Base-by-base conservation (phyloP, 2,888 invertebrate species). In the Trissonchulus sp. region DNA sequence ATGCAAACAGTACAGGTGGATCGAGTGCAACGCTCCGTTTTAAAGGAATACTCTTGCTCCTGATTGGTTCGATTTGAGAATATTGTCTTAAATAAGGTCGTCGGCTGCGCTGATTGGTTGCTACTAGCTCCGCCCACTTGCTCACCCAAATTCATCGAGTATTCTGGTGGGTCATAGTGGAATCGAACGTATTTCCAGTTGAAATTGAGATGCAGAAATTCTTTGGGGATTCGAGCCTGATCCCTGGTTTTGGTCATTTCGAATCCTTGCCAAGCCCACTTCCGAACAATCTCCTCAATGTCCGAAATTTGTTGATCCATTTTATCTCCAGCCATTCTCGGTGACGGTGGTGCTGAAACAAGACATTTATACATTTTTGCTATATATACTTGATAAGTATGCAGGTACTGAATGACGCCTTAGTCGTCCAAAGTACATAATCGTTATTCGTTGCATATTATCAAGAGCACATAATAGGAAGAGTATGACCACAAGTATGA, bases 141-240 rank as follows among this genome's bases (percentile, higher is more conserved):
- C 23, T 80, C 79, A 28, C 30, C 3, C 15, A n/a, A 28, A 15
- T 63, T 15, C 8, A 73, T 74, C 31, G 34, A 68, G 28, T 85
- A 85, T 1, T 77, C 78, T 2, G 82, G 84, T 72, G 81, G 81
- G 34, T 81, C 81, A 15, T 83, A 83, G 31, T 80, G 80, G 80
- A 86, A 84, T 63, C 81, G 81, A 30, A 85, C 83, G 48, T 83
- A 79, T 28, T 83, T 81, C 86, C 86, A 86, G 80, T 85, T 85
- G 75, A 86, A 82, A 71, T 83, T 82, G 78, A 84, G 78, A 76
- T 80, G 80, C 23, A 86, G 79, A 38, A 81, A 80, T 18, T 83
- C 82, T 65, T 83, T 82, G 33, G 78, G 38, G 1, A 84, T 79
- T 74, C 82, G 82, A 30, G 79, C 78, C 74, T 83, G 82, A 1